Base-by-base conservation (phyloP, 1,140 invertebrate genomes). In the Bicyclus anynana region DNA sequence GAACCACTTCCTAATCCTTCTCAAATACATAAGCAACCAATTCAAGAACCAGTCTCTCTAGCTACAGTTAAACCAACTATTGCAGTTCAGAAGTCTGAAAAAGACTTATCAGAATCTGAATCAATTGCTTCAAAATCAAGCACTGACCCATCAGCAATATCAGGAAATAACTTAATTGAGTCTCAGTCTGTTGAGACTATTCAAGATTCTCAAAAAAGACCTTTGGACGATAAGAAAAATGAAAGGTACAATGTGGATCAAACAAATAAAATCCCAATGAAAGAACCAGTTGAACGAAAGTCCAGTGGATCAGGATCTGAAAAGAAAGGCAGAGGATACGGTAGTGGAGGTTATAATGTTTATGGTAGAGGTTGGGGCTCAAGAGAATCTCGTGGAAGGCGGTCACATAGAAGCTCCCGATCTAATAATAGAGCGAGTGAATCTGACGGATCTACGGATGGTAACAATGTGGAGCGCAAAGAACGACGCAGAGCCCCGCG, bases 221-320 rank as follows among this genome's bases (percentile, higher is more conserved):
- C 55, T 20, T 20, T 56, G n/a, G 83, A 86, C 40, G 80, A 84
- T 49, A 85, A 81, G 70, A 77, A 74, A 52, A 70, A 62, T 63
- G 82, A 85, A 51, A 72, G 72, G 51, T 67, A 78, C 62, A 76
- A 58, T 51, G 75, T 72, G 65, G 84, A 87, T 51, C 74, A 76
- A 50, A 50, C 74, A 14, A 79, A 78, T 61, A 85, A 84, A 73
- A 74, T 77, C 52, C 65, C 74, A 7, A 44, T 57, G 17, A 89
- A 90, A 62, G 89, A 90, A 53, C 78, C 84, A 5, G 59, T 85
- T 42, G 89, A 90, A 75, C 64, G 89, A 55, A 90, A 89, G 62
- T 87, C 87, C 16, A 89, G 89, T 69, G 87, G 88, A 14, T 89
- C 87, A 46, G 87, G 87, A 50, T 90, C 88, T 56, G 88, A 89